Evolutionary conservation across 2,888 invertebrate genomes (phyloP).

Genomic region (Pteria penguin): DNA sequence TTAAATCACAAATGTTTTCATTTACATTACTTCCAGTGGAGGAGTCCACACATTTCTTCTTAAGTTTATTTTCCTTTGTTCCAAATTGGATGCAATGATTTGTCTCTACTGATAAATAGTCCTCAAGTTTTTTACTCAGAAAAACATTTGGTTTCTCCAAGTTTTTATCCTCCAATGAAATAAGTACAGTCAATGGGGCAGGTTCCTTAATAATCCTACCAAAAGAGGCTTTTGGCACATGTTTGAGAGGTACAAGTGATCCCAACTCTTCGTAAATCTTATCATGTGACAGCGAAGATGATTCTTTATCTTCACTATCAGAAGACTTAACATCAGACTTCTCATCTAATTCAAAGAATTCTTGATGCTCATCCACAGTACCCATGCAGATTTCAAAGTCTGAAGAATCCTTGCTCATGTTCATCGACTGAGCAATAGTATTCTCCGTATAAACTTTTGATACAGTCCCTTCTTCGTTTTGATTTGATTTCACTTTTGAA

Average conservation of each 20-base stretch:
- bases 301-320: neutral
- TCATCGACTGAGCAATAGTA: neutral
- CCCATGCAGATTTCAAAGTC: slow-evolving; percentile 22
- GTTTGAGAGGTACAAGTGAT: neutral
- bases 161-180: slow-evolving; percentile 48
- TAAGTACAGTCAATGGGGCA: slow-evolving; percentile 57
- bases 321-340: neutral
- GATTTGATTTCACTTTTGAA: neutral
- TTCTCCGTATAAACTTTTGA: neutral
- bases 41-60: neutral
- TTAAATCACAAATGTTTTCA: neutral
- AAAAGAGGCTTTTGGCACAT: slow-evolving; percentile 19
- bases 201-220: slow-evolving; percentile 56
- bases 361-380: slow-evolving; percentile 18
- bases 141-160: slow-evolving; percentile 61
- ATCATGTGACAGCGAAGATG: neutral
- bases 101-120: neutral
- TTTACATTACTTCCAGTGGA: neutral
- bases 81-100: neutral
- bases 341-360: neutral
- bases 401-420: neutral
- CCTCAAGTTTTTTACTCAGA: slow-evolving; percentile 61
- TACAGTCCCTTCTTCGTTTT: neutral
- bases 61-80: neutral
- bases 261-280: neutral